phyloP scores from a whole-genome alignment of 2,888 invertebrate species.

The Dioctria rufipes region DNA sequence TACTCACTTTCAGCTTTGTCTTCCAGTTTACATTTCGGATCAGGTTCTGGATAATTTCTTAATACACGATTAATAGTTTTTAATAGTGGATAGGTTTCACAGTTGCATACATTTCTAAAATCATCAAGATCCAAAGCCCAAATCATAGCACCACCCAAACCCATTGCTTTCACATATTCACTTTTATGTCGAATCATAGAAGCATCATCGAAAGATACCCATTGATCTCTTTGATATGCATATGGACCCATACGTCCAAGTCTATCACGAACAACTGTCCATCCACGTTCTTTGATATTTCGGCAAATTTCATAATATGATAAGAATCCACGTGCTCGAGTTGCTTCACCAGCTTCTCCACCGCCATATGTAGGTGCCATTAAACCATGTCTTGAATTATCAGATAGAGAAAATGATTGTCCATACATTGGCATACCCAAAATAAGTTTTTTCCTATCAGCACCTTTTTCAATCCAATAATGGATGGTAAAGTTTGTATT shows the following conservation, averaged over 20 bases:
- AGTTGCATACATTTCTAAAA: constrained; percentile 85
- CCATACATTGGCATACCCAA: constrained; percentile 93
- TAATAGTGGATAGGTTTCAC: constrained; percentile 86
- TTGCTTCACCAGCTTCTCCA: constrained; percentile 90
- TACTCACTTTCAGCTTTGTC: constrained; percentile 67
- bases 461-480: constrained; percentile 89
- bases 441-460: constrained; percentile 83
- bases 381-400: constrained; percentile 77
- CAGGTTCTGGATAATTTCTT: constrained; percentile 77
- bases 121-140: constrained; percentile 93
- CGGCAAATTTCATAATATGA: constrained; percentile 93
- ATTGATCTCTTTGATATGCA: constrained; percentile 86
- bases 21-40: constrained; percentile 77
- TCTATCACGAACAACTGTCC: constrained; percentile 84
- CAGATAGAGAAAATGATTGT: constrained; percentile 87
- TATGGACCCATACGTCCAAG: constrained; percentile 91
- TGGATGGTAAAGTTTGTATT: constrained; percentile 90
- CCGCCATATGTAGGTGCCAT: constrained; percentile 88
- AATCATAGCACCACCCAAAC: constrained; percentile 89
- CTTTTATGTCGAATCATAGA: constrained; percentile 88
- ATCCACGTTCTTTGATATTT: constrained; percentile 81
- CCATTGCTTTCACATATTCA: constrained; percentile 84
- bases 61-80: constrained; percentile 86
- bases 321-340: constrained; percentile 88
- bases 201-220: constrained; percentile 94